phyloP scores from a whole-genome alignment of 2,797 vertebrate species.

The Schizopygopsis malacanthus region DNA sequence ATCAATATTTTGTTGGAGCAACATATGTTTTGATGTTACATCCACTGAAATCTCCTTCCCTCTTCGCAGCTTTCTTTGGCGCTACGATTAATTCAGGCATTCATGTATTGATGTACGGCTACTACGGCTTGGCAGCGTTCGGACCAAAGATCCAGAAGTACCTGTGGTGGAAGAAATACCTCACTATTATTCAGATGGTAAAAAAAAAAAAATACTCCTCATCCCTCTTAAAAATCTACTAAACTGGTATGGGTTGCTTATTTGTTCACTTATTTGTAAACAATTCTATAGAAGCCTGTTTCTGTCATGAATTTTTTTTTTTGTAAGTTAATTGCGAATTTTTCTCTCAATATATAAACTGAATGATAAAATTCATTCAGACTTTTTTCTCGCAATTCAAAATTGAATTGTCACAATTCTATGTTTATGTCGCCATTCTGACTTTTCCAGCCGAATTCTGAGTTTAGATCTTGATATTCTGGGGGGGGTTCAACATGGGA shows the following conservation, averaged over 20 bases:
- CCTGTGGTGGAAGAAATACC: constrained; percentile 98
- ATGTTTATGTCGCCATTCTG: no score
- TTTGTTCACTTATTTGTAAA: not conserved
- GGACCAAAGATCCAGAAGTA: constrained; percentile 97
- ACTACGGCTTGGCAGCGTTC: constrained; percentile 94
- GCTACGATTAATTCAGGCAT: constrained; percentile 95
- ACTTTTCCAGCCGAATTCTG: no score
- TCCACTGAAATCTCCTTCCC: not conserved
- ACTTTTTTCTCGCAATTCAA: no score
- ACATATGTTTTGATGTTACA: not conserved
- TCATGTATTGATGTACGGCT: constrained; percentile 97
- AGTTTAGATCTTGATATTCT: no score
- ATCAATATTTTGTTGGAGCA: not conserved
- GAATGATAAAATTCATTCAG: no score
- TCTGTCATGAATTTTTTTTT: not conserved
- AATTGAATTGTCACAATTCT: no score
- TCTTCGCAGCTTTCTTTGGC: constrained; percentile 90
- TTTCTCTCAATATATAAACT: not conserved
- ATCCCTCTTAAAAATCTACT: not conserved
- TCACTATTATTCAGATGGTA: constrained; percentile 98
- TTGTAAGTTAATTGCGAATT: not conserved
- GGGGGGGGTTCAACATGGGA: no score
- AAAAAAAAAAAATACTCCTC: constrained; percentile 65
- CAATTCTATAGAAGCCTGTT: not conserved
- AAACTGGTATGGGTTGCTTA: not conserved